Evolutionary conservation across 2,888 invertebrate genomes (phyloP).

Genomic region (Slavum lentiscoides): DNA sequence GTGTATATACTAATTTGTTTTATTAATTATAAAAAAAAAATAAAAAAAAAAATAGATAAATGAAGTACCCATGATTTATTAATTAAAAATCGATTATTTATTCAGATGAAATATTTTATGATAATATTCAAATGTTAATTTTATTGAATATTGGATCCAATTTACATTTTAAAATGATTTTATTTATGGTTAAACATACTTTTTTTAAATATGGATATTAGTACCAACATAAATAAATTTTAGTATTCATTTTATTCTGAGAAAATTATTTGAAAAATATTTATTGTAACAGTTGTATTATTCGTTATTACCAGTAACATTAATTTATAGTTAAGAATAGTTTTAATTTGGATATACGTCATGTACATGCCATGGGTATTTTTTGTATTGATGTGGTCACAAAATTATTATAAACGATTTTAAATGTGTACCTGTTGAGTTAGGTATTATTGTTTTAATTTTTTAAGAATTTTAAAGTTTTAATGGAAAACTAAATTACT

Average conservation of each 20-base stretch:
- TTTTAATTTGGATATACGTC: slow-evolving; percentile 2
- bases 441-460: background rate
- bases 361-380: too few relatives aligned
- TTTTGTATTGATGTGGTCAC: slow-evolving; percentile 20
- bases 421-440: background rate
- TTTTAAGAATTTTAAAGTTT: background rate
- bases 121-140: slow-evolving; percentile 23
- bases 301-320: background rate
- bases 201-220: background rate
- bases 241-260: slow-evolving; percentile 16
- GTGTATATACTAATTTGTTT: background rate
- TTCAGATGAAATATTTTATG: slow-evolving; percentile 21
- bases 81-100: slow-evolving; percentile 19
- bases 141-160: slow-evolving; percentile 40
- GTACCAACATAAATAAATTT: background rate
- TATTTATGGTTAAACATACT: slow-evolving; percentile 13
- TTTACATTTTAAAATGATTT: slow-evolving; percentile 40
- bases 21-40: slow-evolving; percentile 13
- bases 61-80: slow-evolving; percentile 1
- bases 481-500: background rate
- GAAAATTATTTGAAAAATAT: background rate
- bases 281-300: background rate
- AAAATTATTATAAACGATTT: background rate
- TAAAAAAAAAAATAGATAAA: too few relatives aligned
- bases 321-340: slow-evolving; percentile 10